These are phyloP conservation scores for Netelia inedita DNA, from an alignment of 2,888 invertebrate species.

Conservation along the genomic window DNA sequence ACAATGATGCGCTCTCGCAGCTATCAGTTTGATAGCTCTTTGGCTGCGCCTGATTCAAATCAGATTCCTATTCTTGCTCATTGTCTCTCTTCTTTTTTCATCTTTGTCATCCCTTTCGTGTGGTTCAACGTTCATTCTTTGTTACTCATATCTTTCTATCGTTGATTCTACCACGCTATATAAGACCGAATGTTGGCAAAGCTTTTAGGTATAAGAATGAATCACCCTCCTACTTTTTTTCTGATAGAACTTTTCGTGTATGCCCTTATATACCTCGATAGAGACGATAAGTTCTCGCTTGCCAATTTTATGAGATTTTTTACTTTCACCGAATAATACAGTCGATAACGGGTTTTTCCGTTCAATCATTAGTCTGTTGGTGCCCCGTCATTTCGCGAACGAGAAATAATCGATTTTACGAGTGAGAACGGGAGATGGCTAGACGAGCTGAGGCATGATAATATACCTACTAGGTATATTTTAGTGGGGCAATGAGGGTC, in stretches of 20 bases:
- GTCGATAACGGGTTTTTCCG: slow-evolving; percentile 36
- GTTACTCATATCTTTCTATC: slow-evolving; percentile 62
- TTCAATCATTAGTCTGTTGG: not conserved
- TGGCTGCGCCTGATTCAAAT: slow-evolving; percentile 29
- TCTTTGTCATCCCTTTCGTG: slow-evolving; percentile 34
- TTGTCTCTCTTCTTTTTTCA: not conserved
- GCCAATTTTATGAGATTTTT: slow-evolving; percentile 75
- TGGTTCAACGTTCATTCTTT: slow-evolving; percentile 42
- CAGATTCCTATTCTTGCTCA: slow-evolving; percentile 4
- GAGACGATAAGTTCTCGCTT: slow-evolving; percentile 73
- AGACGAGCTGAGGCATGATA: slow-evolving; percentile 38
- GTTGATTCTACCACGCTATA: slow-evolving; percentile 59
- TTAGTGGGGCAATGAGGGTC: not conserved
- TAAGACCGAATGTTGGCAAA: slow-evolving; percentile 68
- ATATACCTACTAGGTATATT: slow-evolving; percentile 28
- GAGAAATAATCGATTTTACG: slow-evolving; percentile 28
- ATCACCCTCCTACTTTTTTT: not conserved
- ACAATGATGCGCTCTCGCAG: slow-evolving; percentile 42
- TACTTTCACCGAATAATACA: slow-evolving; percentile 66
- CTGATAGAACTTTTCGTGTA: slow-evolving; percentile 20
- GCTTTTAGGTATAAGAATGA: slow-evolving; percentile 34
- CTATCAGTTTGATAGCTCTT: slow-evolving; percentile 61
- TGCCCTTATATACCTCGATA: slow-evolving; percentile 50
- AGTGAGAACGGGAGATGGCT: slow-evolving; percentile 29
- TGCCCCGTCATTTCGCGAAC: slow-evolving; percentile 25